Evolutionary conservation across 2,113 vertebrate genomes (phyloP).

Genomic region (Centropus unirufus): DNA sequence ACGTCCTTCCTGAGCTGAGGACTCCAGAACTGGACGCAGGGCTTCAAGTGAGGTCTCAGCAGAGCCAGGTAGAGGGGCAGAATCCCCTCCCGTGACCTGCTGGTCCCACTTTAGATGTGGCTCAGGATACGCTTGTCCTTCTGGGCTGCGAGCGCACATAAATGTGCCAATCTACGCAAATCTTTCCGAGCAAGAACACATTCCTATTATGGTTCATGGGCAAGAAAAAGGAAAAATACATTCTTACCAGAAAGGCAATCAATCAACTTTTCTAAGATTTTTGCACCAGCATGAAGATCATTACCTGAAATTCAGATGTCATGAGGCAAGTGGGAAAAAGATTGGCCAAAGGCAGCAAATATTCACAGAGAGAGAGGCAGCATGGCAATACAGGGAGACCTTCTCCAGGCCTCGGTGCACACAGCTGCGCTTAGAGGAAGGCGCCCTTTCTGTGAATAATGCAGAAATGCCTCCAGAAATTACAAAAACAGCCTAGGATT

Average conservation of each 20-base stretch:
- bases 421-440: neutral
- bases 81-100: too few relatives aligned
- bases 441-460: neutral
- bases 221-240: neutral
- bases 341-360: neutral
- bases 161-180: neutral
- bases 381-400: neutral
- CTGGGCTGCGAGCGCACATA: too few relatives aligned
- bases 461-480: neutral
- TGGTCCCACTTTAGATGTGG: too few relatives aligned
- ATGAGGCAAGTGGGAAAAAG: neutral
- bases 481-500: neutral
- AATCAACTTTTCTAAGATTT: neutral
- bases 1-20: too few relatives aligned
- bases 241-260: neutral
- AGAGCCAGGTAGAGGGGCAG: too few relatives aligned
- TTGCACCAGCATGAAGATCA: neutral
- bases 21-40: too few relatives aligned
- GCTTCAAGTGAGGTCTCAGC: too few relatives aligned
- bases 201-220: accelerated
- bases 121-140: too few relatives aligned
- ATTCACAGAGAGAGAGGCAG: neutral
- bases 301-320: neutral
- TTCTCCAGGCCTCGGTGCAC: neutral
- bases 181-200: neutral